Evolutionary conservation across 2,888 invertebrate species (phyloP).

Genomic region (Theretra japonica): DNA sequence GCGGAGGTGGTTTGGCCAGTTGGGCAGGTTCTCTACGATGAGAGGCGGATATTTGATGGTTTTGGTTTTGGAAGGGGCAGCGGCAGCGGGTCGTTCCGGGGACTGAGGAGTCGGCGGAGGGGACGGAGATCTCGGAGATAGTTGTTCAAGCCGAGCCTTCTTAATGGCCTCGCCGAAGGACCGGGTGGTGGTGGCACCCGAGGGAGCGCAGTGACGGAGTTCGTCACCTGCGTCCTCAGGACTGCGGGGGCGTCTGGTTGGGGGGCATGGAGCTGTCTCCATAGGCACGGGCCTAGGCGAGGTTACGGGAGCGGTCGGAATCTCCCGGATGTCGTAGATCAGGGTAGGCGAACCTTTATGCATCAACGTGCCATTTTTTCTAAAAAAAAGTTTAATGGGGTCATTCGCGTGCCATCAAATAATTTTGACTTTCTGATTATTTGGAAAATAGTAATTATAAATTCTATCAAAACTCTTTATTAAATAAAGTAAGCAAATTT

Average conservation of each 20-base stretch:
- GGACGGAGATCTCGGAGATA: too few species aligned
- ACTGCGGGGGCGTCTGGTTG: too few species aligned
- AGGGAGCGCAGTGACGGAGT: too few species aligned
- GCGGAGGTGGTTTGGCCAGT: constrained; percentile 27
- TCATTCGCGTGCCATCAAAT: constrained; percentile 42
- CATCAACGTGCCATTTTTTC: constrained; percentile 33
- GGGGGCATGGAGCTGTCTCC: too few species aligned
- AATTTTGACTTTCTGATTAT: constrained; percentile 39
- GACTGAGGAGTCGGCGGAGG: neutral
- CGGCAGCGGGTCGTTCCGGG: neutral
- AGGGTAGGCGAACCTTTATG: constrained; percentile 38
- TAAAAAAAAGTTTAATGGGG: too few species aligned
- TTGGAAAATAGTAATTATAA: constrained; percentile 38
- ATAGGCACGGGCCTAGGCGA: too few species aligned
- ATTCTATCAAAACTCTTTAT: constrained; percentile 37
- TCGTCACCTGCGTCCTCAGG: too few species aligned
- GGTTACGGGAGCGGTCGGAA: too few species aligned
- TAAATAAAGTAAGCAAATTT: constrained; percentile 34
- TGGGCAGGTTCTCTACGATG: constrained; percentile 5
- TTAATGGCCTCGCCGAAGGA: too few species aligned
- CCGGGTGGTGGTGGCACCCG: too few species aligned
- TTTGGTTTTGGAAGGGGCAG: too few species aligned
- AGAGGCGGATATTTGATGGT: constrained; percentile 11
- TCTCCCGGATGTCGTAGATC: neutral
- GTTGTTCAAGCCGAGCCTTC: too few species aligned